Percentiles rank a stretch among this genome's conserved stretches.
Evolutionary conservation across 2,113 vertebrate genomes (phyloP).

Genomic region (Sphaerodactylus townsendi): DNA sequence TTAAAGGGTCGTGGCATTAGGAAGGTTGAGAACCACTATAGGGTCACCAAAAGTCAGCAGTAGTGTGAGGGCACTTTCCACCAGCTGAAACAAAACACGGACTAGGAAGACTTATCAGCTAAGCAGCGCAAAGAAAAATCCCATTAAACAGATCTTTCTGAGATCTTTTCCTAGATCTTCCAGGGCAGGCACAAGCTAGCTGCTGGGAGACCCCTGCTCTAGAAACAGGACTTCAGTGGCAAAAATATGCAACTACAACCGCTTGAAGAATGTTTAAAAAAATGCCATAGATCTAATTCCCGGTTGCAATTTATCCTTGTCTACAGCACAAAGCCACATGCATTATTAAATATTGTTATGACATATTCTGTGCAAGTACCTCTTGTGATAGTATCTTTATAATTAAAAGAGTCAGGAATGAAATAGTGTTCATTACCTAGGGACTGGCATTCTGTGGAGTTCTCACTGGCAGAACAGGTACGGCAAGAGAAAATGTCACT

Average conservation of each 20-base stretch:
- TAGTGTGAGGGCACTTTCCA: too few species aligned
- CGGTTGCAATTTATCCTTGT: slow-evolving; percentile 4
- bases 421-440: slow-evolving; percentile 28
- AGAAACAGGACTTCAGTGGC: not conserved
- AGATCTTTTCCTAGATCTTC: too few species aligned
- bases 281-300: slow-evolving; percentile 48
- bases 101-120: too few species aligned
- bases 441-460: not conserved
- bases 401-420: not conserved
- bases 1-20: too few species aligned
- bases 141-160: too few species aligned
- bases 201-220: not conserved
- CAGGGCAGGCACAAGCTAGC: too few species aligned
- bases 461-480: rapidly evolving
- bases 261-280: not conserved
- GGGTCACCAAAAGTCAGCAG: too few species aligned
- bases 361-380: slow-evolving; percentile 24
- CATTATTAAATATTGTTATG: slow-evolving; percentile 35
- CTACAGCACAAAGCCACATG: not conserved
- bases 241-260: not conserved
- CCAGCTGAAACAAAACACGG: too few species aligned
- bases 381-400: not conserved
- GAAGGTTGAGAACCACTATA: too few species aligned
- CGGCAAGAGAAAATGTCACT: not conserved
- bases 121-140: too few species aligned